phyloP scores from a whole-genome alignment of 1,140 invertebrate genomes.

The Thaumetopoea pityocampa region DNA sequence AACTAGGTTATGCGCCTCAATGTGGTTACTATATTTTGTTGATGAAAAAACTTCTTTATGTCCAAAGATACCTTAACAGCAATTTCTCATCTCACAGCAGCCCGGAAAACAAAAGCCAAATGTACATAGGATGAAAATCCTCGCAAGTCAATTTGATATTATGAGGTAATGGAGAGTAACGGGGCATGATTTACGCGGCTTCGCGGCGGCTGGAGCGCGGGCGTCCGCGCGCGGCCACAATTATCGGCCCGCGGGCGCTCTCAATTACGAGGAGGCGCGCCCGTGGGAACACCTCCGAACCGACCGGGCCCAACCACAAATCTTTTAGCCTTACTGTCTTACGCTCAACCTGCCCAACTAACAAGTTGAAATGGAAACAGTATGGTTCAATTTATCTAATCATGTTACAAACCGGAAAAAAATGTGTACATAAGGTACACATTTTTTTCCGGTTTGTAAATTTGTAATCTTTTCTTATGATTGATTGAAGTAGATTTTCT shows the following conservation, averaged over 20 bases:
- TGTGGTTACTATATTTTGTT: too few species aligned
- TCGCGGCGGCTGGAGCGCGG: conserved; percentile 31
- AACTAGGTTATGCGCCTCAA: too few species aligned
- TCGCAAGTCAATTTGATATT: conserved; percentile 70
- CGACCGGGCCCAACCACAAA: conserved; percentile 51
- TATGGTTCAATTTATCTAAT: conserved; percentile 13
- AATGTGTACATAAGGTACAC: too few species aligned
- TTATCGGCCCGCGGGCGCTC: conserved; percentile 71
- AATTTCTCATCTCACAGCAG: conserved; percentile 10
- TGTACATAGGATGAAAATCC: conserved; percentile 45
- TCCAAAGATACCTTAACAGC: background rate
- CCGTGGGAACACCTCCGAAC: conserved; percentile 57
- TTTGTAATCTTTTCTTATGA: too few species aligned
- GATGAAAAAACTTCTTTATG: too few species aligned
- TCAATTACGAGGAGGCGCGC: conserved; percentile 71
- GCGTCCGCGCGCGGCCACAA: conserved; percentile 53
- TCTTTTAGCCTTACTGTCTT: conserved; percentile 51
- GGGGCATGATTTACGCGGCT: conserved; percentile 68
- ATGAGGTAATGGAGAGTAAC: conserved; percentile 74
- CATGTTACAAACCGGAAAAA: too few species aligned
- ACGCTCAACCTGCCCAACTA: conserved; percentile 28
- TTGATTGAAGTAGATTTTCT: too few species aligned
- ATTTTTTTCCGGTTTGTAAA: too few species aligned
- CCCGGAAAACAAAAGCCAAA: conserved; percentile 29
- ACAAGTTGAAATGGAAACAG: conserved; percentile 29